Base-by-base conservation (phyloP, 2,888 invertebrate species). In the Phaedon cochleariae region DNA sequence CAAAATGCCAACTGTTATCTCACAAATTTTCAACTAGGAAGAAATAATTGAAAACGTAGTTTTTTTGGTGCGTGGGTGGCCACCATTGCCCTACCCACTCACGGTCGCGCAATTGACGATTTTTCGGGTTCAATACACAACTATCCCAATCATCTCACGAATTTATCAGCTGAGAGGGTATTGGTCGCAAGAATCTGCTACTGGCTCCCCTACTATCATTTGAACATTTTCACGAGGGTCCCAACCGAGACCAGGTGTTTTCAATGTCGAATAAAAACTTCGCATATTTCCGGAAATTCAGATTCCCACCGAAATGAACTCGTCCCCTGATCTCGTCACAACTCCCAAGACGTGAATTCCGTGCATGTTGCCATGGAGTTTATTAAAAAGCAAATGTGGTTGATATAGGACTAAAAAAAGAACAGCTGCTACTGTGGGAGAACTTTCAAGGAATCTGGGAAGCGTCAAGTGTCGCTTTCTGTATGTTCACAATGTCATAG, bases 371-470 rank as follows among this genome's bases (percentile, higher is more conserved):
- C 41, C 51, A 21, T 7, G 17, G 21, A 22, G 21, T 55, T 55
- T 41, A 55, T 41, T 41, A 41, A 54, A 54, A 55, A 55, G 20
- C 55, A 41, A 17, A 20, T 22, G 55, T 12, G 37, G 31, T 34
- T 18, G 31, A 18, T 5, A 10, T 41, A 55, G 41, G 18, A 41
- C 12, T 10, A 34, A 55, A 54, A 51, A 55, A 55, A 55, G 21
- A 55, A 20, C 55, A 55, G 22, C 37, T 55, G 55, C 55, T 6
- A 20, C 37, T 55, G 55, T 55, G 55, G 41, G 22, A 52, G 15
- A 55, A 55, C 55, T 55, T 41, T 55, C n/a, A n/a, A n/a, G n/a
- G n/a, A n/a, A n/a, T n/a, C n/a, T 9, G 21, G n/a, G 21, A 37
- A 55, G 37, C 54, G 26, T 54, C 26, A n/a, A n/a, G n/a, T n/a